Evolutionary conservation across 2,113 vertebrate species (phyloP).

Genomic region (Hippoglossus stenolepis): DNA sequence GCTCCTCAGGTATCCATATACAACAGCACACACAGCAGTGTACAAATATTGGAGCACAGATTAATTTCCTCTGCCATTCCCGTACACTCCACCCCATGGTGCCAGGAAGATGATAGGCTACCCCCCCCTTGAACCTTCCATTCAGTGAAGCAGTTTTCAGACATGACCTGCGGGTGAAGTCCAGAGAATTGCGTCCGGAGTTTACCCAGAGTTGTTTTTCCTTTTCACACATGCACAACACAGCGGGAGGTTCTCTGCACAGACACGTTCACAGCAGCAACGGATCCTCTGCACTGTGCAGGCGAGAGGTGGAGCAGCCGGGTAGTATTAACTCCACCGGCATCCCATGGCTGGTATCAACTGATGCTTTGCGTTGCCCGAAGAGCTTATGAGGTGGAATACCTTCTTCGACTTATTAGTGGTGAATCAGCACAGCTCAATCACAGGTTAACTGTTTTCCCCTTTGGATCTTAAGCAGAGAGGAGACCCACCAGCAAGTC

Average conservation of each 20-base stretch:
- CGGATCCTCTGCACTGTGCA: too few relatives aligned
- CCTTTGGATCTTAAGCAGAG: conserved; percentile 29
- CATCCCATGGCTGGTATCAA: conserved; percentile 51
- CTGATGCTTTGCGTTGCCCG: conserved; percentile 25
- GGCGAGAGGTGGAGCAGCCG: too few relatives aligned
- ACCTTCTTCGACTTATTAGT: conserved; percentile 56
- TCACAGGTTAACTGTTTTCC: conserved; percentile 66
- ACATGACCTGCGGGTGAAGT: not conserved
- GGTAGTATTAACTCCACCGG: not conserved
- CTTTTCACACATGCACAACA: too few relatives aligned
- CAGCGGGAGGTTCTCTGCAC: too few relatives aligned
- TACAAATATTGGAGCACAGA: conserved; percentile 55
- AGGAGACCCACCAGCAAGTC: conserved; percentile 28
- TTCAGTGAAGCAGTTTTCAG: conserved; percentile 52
- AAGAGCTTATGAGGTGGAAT: conserved; percentile 35
- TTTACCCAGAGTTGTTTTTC: too few relatives aligned
- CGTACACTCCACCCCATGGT: conserved; percentile 34
- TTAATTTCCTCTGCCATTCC: conserved; percentile 51
- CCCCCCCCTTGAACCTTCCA: conserved; percentile 27
- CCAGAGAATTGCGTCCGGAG: too few relatives aligned
- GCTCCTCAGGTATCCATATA: conserved; percentile 59
- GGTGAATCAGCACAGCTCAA: conserved; percentile 54
- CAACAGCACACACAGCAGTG: conserved; percentile 28
- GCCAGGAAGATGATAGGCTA: conserved; percentile 38
- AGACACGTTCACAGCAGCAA: too few relatives aligned